Conservation (phyloP, 2,797 vertebrate genomes). For the Anableps anableps region DNA sequence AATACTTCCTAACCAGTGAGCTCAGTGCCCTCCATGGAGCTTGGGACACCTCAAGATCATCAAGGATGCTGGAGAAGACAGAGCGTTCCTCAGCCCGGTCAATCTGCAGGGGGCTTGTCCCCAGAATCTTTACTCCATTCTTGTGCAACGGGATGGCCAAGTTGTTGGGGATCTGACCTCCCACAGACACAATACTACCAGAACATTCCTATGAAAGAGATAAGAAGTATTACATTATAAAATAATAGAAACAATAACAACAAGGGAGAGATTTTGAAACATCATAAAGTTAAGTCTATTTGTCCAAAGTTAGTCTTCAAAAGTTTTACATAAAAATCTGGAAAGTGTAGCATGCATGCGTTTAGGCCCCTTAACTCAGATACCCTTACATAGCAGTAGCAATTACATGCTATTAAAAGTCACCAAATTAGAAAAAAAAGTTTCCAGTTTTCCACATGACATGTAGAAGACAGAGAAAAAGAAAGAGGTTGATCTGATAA, state of each 20-base stretch:
- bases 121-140: conserved; percentile 90
- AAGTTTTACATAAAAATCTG: not conserved
- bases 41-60: conserved; percentile 89
- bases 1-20: conserved; percentile 83
- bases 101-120: conserved; percentile 90
- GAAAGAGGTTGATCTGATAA: not conserved
- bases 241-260: conserved; percentile 9
- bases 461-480: not conserved
- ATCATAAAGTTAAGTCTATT: not conserved
- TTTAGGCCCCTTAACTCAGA: not conserved
- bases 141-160: conserved; percentile 88
- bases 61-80: conserved; percentile 88
- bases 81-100: conserved; percentile 92
- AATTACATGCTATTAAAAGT: not conserved
- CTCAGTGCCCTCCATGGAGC: conserved; percentile 94
- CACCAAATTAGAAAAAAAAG: not conserved
- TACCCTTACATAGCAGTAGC: not conserved
- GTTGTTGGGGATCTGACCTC: conserved; percentile 96
- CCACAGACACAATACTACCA: conserved; percentile 94
- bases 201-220: conserved; percentile 81
- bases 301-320: not conserved
- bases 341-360: not conserved
- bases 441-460: not conserved
- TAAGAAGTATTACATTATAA: not conserved
- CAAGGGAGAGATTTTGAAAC: not conserved